These are phyloP conservation scores for Tetranychus truncatus DNA, from an alignment of 2,888 invertebrate genomes.

Conservation along the genomic window DNA sequence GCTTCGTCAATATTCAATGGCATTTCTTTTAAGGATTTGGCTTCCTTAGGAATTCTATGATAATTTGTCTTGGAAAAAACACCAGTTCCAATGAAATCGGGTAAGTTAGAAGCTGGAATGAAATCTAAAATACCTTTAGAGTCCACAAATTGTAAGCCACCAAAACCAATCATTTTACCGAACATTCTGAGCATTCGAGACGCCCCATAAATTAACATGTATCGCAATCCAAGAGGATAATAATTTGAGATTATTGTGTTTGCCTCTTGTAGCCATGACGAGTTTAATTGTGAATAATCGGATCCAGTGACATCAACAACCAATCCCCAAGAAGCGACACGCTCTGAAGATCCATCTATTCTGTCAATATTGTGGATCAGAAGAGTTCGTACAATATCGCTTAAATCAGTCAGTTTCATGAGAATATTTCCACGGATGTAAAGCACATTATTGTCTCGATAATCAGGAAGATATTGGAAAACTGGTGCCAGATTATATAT, in stretches of 20 bases:
- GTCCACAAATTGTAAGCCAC: not conserved
- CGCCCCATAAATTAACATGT: not conserved
- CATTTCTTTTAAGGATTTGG: not conserved
- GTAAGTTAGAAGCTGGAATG: not conserved
- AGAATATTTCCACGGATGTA: not conserved
- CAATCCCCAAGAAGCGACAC: not conserved
- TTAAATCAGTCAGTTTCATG: not conserved
- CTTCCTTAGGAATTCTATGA: not conserved
- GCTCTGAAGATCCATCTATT: not conserved
- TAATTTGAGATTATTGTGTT: not conserved
- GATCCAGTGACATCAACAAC: not conserved
- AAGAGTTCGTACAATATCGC: not conserved
- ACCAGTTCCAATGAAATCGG: not conserved
- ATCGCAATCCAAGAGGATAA: not conserved
- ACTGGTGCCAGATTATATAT: constrained; percentile 6
- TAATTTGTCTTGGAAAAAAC: not conserved
- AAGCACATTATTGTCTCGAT: not conserved
- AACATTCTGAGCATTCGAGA: not conserved
- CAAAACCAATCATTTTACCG: not conserved
- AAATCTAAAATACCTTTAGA: not conserved
- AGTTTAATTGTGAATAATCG: not conserved
- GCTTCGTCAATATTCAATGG: not conserved
- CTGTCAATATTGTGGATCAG: not conserved
- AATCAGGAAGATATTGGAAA: not conserved
- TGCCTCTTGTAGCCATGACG: not conserved